Conservation (phyloP, 1,140 invertebrate species). For the Sarcophaga bullata region DNA sequence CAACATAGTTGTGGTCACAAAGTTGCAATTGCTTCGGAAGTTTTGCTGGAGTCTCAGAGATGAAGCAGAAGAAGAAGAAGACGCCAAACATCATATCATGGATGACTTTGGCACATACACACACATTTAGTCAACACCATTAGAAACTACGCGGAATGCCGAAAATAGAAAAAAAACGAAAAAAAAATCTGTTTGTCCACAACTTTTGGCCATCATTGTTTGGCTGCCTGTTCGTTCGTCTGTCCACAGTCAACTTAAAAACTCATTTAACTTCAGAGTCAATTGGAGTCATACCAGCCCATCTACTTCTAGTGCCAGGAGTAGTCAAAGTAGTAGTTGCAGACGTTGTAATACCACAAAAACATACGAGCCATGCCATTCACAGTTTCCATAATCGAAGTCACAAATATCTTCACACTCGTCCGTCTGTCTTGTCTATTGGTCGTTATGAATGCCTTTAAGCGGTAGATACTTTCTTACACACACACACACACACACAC, state of each 20-base stretch:
- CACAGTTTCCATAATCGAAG: neutral
- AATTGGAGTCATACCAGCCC: constrained; percentile 37
- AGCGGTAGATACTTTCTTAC: neutral
- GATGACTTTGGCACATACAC: neutral
- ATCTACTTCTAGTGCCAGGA: constrained; percentile 13
- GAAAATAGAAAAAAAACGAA: too few species aligned
- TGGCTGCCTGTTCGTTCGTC: neutral
- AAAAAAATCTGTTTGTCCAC: constrained; percentile 27
- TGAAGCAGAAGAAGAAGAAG: neutral
- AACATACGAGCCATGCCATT: too few species aligned
- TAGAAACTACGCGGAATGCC: neutral
- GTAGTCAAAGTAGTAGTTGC: neutral
- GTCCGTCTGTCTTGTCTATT: neutral
- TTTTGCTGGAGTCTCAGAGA: neutral
- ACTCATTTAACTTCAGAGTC: constrained; percentile 37
- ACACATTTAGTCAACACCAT: neutral
- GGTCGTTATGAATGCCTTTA: too few species aligned
- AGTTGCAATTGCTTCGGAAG: neutral
- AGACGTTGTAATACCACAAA: too few species aligned
- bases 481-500: neutral
- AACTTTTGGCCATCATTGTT: neutral
- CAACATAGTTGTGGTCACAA: neutral
- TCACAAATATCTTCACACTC: constrained; percentile 1
- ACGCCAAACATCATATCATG: neutral
- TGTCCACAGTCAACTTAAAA: constrained; percentile 34